A percentile compares a stretch with the other conserved stretches of the same genome.
Evolutionary conservation across 2,888 invertebrate species (phyloP).

Genomic region (Spialia ferax): DNA sequence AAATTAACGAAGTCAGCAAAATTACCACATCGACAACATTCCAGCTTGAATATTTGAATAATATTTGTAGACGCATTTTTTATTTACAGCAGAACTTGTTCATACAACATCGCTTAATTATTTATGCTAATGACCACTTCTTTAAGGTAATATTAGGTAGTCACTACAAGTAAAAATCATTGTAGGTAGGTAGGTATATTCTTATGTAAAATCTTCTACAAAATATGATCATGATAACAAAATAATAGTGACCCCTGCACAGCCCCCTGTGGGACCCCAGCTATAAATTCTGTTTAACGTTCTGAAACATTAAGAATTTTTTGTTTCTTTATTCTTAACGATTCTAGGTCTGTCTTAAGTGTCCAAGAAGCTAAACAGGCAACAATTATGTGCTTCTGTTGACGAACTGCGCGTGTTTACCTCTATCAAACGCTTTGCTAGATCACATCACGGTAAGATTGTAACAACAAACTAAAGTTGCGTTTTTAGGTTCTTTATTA

Average conservation of each 20-base stretch:
- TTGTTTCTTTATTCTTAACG: slow-evolving; percentile 15
- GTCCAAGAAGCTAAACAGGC: slow-evolving; percentile 13
- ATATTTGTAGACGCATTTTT: slow-evolving; percentile 25
- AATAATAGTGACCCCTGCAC: slow-evolving; percentile 45
- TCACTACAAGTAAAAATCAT: not conserved
- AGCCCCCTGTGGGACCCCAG: slow-evolving; percentile 2
- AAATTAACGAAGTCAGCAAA: slow-evolving; percentile 19
- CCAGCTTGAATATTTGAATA: slow-evolving; percentile 21
- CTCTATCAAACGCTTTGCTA: slow-evolving; percentile 20
- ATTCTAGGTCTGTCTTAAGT: slow-evolving; percentile 15
- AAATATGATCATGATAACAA: not conserved
- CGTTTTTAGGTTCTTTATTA: not conserved
- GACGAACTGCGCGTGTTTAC: slow-evolving; percentile 23
- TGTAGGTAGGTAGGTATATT: not conserved
- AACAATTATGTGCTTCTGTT: slow-evolving; percentile 29
- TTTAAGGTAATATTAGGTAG: not conserved
- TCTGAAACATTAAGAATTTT: slow-evolving; percentile 20
- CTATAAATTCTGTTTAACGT: slow-evolving; percentile 24
- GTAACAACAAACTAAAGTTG: not conserved
- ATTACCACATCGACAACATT: slow-evolving; percentile 21
- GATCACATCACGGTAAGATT: not conserved
- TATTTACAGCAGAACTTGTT: slow-evolving; percentile 8
- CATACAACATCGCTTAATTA: not conserved
- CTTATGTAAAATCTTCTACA: not conserved
- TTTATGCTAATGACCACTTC: not conserved